Evolutionary conservation across 2,113 vertebrate species (phyloP).

Genomic region (Pseudorhombus dupliciocellatus): DNA sequence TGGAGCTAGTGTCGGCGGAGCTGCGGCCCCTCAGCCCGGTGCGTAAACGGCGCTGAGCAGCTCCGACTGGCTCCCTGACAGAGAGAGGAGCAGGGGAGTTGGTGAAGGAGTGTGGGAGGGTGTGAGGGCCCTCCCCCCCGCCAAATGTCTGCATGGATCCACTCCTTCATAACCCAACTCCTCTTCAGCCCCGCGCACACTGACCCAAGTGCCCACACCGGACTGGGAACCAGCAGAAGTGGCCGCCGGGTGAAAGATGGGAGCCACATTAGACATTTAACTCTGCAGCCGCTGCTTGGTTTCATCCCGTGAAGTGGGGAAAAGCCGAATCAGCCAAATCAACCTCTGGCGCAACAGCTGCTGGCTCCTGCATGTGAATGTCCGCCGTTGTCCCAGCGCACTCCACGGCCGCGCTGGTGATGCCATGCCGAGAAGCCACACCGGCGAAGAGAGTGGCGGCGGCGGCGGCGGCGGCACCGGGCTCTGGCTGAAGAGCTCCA

Average conservation of each 20-base stretch:
- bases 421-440: conserved; percentile 93
- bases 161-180: conserved; percentile 80
- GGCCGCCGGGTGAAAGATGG: conserved; percentile 11
- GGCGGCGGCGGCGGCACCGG: conserved; percentile 68
- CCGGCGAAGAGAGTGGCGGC: conserved; percentile 88
- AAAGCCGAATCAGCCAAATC: conserved; percentile 21
- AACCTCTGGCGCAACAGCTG: conserved; percentile 27
- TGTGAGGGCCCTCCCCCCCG: conserved; percentile 68
- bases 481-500: conserved; percentile 86
- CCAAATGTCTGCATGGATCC: conserved; percentile 72
- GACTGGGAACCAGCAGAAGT: conserved; percentile 22
- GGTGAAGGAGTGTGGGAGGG: conserved; percentile 14
- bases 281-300: background rate
- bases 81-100: conserved; percentile 16
- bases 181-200: conserved; percentile 63
- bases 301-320: background rate
- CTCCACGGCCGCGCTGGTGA: conserved; percentile 83
- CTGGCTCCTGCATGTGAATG: conserved; percentile 66
- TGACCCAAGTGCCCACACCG: conserved; percentile 62
- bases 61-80: conserved; percentile 26
- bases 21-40: background rate
- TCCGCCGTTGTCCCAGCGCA: conserved; percentile 63
- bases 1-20: background rate
- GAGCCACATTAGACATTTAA: conserved; percentile 8
- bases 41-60: conserved; percentile 26